Evolutionary conservation across 2,888 invertebrate species (phyloP), one percentile per base, ranked within the genome.

Genomic region (Drosophila histrio): DNA sequence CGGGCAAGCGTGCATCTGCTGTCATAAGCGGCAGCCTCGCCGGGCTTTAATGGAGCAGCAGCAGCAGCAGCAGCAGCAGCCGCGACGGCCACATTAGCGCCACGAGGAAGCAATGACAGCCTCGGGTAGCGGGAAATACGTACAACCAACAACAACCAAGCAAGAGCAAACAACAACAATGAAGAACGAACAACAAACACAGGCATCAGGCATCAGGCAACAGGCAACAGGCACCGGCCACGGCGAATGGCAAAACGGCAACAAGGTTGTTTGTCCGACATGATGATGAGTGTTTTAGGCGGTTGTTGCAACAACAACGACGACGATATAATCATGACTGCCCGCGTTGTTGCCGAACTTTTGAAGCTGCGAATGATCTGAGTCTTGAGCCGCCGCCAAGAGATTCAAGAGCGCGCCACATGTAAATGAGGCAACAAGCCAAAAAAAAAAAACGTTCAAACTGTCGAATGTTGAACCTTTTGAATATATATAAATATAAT

Each of bases 201-300:
- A 19, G 26, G 43, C 43, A 43, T 15, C 15, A 43, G 15, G 36
- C 28, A 28, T 6, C 24, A 22, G 7, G 17, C 46, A 46, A 30
- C 19, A 50, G 26, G 41, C 64, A 46, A n/a, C 34, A 50, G 38
- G 65, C 80, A 69, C 54, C 61, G 64, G 61, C 60, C 58, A 68
- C 69, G 56, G 64, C 60, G 65, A 80, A 69, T 72, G 74, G 72
- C 67, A 69, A 49, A 69, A 77, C 73, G 79, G 79, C 79, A 83
- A 86, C 87, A 83, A 83, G 87, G 85, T 84, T 84, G 87, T 87
- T 84, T 84, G 83, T 84, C 81, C 87, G 83, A 84, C 83, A 84
- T 84, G 87, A 84, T 84, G 87, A 87, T 84, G 83, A 84, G 83
- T 84, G 87, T 87, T 83, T 86, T 72, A 86, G 84, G 78, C 84